phyloP scores from a whole-genome alignment of 2,888 invertebrate genomes.

The Torymus aiolomorphi region DNA sequence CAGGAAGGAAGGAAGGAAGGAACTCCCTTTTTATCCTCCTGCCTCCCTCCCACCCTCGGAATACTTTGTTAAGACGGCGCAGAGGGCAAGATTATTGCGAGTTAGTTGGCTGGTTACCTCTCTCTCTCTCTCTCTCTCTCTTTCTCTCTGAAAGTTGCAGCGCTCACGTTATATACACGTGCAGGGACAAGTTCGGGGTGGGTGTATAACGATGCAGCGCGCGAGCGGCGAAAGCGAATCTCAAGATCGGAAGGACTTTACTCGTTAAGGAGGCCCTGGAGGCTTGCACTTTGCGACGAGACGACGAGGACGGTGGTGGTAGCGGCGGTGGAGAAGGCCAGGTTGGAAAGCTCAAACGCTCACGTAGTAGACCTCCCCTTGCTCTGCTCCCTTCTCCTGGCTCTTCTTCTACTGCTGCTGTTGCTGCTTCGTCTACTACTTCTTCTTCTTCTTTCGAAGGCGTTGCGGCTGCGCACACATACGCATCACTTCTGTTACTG shows the following conservation, averaged over 20 bases:
- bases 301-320: not conserved
- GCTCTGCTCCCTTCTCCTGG: too few species aligned
- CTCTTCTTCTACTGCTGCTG: too few species aligned
- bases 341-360: not conserved
- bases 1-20: slow-evolving; percentile 33
- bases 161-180: slow-evolving; percentile 55
- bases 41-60: not conserved
- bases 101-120: slow-evolving; percentile 68
- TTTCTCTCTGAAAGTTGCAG: slow-evolving; percentile 65
- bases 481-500: too few species aligned
- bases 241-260: slow-evolving; percentile 64
- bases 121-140: too few species aligned
- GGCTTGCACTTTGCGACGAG: slow-evolving; percentile 58
- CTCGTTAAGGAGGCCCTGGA: slow-evolving; percentile 69
- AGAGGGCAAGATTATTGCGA: slow-evolving; percentile 64
- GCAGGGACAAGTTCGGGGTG: slow-evolving; percentile 4
- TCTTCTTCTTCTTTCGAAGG: too few species aligned
- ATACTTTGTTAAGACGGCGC: slow-evolving; percentile 61
- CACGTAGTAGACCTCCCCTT: not conserved
- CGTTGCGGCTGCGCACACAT: too few species aligned
- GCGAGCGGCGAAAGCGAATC: slow-evolving; percentile 46
- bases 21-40: slow-evolving; percentile 15
- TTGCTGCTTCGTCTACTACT: too few species aligned
- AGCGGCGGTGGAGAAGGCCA: too few species aligned
- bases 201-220: slow-evolving; percentile 35